These are phyloP conservation scores for Drosophila cardini DNA, from an alignment of 1,140 invertebrate species.

Conservation along the genomic window DNA sequence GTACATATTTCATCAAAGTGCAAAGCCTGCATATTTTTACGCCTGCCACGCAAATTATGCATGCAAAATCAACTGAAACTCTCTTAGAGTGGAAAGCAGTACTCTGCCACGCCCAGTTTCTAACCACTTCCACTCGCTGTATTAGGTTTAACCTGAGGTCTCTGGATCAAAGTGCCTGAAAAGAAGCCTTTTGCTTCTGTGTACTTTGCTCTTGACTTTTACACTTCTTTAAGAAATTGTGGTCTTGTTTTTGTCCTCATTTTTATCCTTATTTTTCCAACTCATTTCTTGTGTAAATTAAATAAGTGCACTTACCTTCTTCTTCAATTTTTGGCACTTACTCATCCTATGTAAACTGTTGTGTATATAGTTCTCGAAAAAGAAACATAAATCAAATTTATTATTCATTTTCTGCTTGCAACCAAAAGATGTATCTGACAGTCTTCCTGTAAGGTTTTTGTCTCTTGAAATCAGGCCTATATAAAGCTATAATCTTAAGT, in stretches of 20 bases:
- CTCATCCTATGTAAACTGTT: neutral
- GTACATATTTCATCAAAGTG: slow-evolving; percentile 78
- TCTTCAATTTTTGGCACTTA: slow-evolving; percentile 23
- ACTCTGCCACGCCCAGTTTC: slow-evolving; percentile 17
- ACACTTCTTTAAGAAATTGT: slow-evolving; percentile 23
- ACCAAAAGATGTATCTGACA: neutral
- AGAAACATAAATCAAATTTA: neutral
- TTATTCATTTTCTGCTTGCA: neutral
- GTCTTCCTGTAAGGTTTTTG: no score
- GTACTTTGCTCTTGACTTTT: slow-evolving; percentile 56
- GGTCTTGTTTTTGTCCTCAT: slow-evolving; percentile 39
- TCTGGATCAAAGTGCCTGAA: slow-evolving; percentile 56
- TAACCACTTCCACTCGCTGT: slow-evolving; percentile 51
- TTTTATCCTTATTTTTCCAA: slow-evolving; percentile 29
- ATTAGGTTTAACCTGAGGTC: slow-evolving; percentile 51
- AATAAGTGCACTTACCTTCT: slow-evolving; percentile 54
- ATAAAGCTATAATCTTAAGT: no score
- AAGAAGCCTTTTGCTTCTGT: slow-evolving; percentile 65
- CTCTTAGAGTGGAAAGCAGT: slow-evolving; percentile 23
- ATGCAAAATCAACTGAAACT: slow-evolving; percentile 69
- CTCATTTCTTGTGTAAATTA: slow-evolving; percentile 71
- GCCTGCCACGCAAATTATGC: slow-evolving; percentile 67
- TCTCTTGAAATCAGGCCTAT: no score
- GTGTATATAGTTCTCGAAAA: neutral
- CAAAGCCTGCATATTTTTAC: slow-evolving; percentile 75